Evolutionary conservation across 2,888 invertebrate genomes (phyloP), one percentile per base, ranked within the genome.

Genomic region (Spicauda simplicius): DNA sequence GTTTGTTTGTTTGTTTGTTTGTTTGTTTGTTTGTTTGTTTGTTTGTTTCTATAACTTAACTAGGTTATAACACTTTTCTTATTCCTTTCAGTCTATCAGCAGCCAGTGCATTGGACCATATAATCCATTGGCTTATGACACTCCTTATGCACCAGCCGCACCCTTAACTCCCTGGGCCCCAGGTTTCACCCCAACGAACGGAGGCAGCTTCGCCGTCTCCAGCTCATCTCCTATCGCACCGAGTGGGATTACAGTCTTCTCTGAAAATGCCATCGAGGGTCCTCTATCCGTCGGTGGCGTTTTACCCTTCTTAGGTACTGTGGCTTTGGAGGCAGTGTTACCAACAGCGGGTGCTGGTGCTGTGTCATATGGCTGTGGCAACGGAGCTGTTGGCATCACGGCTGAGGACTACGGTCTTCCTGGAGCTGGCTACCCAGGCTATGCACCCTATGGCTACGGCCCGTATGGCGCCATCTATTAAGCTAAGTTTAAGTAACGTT

Each of bases 211-310:
- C 45, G 72, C 78, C 11, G 77, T 83, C 0, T 69, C 77, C 67
- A 86, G 86, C 64, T 68, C 74, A 0, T 86, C 86, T 12, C 79
- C 80, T 14, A 72, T 80, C 11, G 71, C 80, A 2, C 83, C 85
- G 10, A 74, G 75, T n/a, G 86, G 87, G 2, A 76, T 87, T 5
- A 74, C 79, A 0, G 77, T 87, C 10, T 68, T 76, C 0, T 84
- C 87, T 30, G 85, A 86, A 48, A 87, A 87, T 62, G 73, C 74
- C 0, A 80, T 81, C 37, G 85, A 85, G 72, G 87, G 87, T 11
- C 63, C 76, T 25, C 64, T 87, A 7, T 70, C 75, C 0, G 77
- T 83, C 0, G 73, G 75, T 20, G 88, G 88, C 55, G 78, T 85
- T 48, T 69, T 88, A 20, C 87, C 85, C 0, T 84, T 87, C 74